Percentiles rank a stretch among this genome's conserved stretches.
Evolutionary conservation across 2,113 vertebrate species (phyloP).

Genomic region (Psittacula cyanocephala): DNA sequence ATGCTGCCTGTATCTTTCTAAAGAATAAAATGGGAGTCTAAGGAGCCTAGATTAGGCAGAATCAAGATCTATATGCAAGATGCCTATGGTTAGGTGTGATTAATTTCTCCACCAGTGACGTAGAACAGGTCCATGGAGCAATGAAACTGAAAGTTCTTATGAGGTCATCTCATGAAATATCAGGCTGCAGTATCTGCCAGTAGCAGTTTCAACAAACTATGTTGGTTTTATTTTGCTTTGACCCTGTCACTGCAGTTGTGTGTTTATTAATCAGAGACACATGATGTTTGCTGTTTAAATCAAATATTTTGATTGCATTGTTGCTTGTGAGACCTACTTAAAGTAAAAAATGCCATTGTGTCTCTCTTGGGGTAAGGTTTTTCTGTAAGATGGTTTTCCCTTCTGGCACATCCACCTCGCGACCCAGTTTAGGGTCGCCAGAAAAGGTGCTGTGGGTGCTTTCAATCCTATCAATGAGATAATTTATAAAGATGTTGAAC

Average conservation of each 20-base stretch:
- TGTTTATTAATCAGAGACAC: background rate
- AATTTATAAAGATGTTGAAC: background rate
- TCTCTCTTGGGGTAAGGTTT: background rate
- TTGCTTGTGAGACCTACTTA: background rate
- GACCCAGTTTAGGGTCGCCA: background rate
- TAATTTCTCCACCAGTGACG: background rate
- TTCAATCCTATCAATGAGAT: background rate
- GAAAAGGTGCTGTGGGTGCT: background rate
- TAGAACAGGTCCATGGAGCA: background rate
- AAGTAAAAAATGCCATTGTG: background rate
- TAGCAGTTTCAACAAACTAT: background rate
- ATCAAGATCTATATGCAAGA: background rate
- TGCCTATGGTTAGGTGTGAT: background rate
- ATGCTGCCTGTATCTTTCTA: background rate
- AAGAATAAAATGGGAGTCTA: background rate
- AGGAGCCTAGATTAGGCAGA: background rate
- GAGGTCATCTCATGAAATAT: background rate
- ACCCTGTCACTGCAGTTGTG: background rate
- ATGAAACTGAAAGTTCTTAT: background rate
- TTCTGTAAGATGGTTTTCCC: background rate
- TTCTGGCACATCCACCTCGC: fast-evolving
- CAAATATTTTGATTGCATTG: background rate
- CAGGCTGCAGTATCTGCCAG: background rate
- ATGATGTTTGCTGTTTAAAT: background rate
- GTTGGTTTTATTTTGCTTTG: background rate